Base-by-base conservation (phyloP, 2,888 invertebrate species). In the Dryococelus australis region DNA sequence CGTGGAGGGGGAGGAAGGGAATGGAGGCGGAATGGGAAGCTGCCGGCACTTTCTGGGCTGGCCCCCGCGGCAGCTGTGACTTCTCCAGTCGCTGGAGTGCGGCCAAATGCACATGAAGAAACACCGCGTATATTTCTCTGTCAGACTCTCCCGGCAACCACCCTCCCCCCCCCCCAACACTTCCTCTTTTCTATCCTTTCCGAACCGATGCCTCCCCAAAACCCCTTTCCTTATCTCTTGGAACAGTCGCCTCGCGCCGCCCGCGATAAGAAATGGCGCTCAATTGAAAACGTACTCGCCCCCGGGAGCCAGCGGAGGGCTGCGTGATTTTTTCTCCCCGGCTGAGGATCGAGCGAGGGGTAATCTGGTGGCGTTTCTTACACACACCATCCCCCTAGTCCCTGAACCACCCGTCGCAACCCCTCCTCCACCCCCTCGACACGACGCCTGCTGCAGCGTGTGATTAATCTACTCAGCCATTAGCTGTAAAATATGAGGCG, bases 51-150 rank as follows among this genome's bases (percentile, higher is more conserved):
- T 26, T 26, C 20, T 10, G n/a, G 4, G 27, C 13, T 26, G 80
- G 80, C 13, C 26, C 26, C 8, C 43, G 16, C 35, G 28, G 83
- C 83, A 83, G 83, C 83, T 83, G 83, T 10, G 35, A 65, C 65
- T 65, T 65, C 20, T 20, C n/a, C 65, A 65, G 65, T 35, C 43
- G 28, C 83, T 83, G 83, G 83, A 83, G 43, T 9, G 16, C 20
- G 35, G 28, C 83, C 83, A 83, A 83, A 83, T 35, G 28, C 83
- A 35, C 83, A 83, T 83, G 83, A 83, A 83, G 83, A 83, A 83
- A 83, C 83, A 83, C 83, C 43, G 43, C 35, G 16, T 83, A 83
- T 83, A 83, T 83, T 83, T 83, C 83, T 83, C 83, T 35, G 83
- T 83, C 83, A 83, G 43, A 13, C 83, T 6, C 43, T 80, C 80